Percentiles rank a stretch among this genome's conserved stretches.
phyloP scores from a whole-genome alignment of 2,888 invertebrate species.

The Macrosiphum euphorbiae region DNA sequence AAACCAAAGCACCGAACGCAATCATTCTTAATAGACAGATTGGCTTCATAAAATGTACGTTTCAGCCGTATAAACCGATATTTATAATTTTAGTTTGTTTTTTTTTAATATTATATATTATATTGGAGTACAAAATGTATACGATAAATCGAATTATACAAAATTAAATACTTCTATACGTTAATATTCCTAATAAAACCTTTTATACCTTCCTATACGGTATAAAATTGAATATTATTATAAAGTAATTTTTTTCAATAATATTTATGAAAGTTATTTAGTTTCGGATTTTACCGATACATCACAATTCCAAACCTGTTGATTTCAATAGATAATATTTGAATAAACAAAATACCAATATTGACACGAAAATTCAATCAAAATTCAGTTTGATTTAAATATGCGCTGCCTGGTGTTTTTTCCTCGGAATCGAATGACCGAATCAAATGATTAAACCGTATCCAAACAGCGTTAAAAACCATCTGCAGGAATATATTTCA shows the following conservation, averaged over 20 bases:
- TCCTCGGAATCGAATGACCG: background rate
- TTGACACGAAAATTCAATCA: background rate
- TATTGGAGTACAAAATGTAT: background rate
- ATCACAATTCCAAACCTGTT: background rate
- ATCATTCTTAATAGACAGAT: background rate
- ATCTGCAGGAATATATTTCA: background rate
- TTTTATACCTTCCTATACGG: background rate
- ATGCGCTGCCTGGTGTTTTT: background rate
- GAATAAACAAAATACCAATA: background rate
- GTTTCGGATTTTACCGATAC: background rate
- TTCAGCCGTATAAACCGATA: background rate
- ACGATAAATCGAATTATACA: background rate
- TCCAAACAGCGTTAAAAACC: slow-evolving; percentile 13
- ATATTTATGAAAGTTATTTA: background rate
- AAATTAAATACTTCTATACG: background rate
- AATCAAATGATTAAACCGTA: background rate
- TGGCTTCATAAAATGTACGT: background rate
- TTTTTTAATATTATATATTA: background rate
- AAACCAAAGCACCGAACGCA: background rate
- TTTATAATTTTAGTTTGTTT: background rate
- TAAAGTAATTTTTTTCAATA: background rate
- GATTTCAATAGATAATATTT: background rate
- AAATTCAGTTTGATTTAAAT: slow-evolving; percentile 2
- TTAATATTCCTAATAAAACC: background rate
- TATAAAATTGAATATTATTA: background rate